Percentiles rank a stretch among this genome's conserved stretches.
These are phyloP conservation scores for Limnephilus rhombicus DNA, from an alignment of 2,888 invertebrate genomes.

Conservation along the genomic window DNA sequence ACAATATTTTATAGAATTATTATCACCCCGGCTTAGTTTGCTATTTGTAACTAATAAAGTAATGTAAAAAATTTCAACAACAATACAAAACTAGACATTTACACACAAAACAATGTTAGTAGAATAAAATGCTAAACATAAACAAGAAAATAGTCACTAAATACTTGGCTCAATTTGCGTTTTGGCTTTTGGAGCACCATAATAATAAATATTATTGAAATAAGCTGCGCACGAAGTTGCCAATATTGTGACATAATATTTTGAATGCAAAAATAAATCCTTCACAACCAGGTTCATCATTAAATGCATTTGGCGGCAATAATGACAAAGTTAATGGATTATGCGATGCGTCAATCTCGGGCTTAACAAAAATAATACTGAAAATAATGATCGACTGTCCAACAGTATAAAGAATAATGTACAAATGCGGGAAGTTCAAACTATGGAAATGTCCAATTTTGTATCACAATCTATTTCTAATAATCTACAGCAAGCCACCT, in stretches of 20 bases:
- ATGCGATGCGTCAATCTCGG: neutral
- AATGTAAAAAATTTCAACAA: constrained; percentile 35
- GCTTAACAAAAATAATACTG: constrained; percentile 33
- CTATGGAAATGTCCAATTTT: constrained; percentile 57
- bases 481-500: constrained; percentile 84
- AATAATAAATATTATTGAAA: neutral
- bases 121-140: constrained; percentile 24
- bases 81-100: constrained; percentile 48
- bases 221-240: neutral
- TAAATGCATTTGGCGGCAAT: constrained; percentile 8
- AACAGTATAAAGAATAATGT: constrained; percentile 24
- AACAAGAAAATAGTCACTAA: neutral
- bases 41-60: constrained; percentile 28
- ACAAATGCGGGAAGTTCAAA: constrained; percentile 15
- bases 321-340: neutral
- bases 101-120: constrained; percentile 17
- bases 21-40: constrained; percentile 41
- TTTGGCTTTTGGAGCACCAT: constrained; percentile 40
- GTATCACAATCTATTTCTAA: constrained; percentile 26
- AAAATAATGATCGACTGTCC: neutral
- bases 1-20: constrained; percentile 35
- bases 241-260: neutral
- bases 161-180: neutral
- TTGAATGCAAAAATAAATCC: neutral
- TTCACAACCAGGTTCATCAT: constrained; percentile 12